Percentiles rank a stretch among this genome's conserved stretches.
Conservation (phyloP, 2,113 vertebrate genomes). For the Ceuthmochares aereus region DNA sequence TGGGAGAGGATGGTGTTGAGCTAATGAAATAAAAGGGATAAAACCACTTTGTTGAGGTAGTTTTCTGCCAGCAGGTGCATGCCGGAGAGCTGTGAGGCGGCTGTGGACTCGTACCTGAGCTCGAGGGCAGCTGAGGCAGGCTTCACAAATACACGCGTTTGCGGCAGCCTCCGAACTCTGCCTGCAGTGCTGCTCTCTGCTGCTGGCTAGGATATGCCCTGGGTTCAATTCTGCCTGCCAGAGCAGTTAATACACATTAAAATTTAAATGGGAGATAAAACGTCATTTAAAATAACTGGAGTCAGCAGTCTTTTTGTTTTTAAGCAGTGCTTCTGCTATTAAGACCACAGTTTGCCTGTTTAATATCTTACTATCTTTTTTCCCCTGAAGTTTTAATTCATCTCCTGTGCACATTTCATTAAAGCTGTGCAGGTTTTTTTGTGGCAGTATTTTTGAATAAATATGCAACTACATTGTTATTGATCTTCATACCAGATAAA, state of each 20-base stretch:
- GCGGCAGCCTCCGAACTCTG: not conserved
- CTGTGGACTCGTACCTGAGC: not conserved
- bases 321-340: not conserved
- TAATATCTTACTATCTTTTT: not conserved
- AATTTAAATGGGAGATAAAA: not conserved
- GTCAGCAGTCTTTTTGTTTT: not conserved
- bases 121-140: not conserved
- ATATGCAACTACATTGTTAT: not conserved
- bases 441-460: not conserved
- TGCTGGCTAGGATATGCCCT: not conserved
- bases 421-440: not conserved
- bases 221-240: not conserved
- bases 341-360: not conserved
- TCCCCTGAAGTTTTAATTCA: not conserved
- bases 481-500: not conserved
- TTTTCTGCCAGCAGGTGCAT: not conserved
- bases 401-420: not conserved
- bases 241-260: not conserved
- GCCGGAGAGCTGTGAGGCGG: not conserved
- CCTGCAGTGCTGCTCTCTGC: fast-evolving
- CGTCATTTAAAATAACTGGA: not conserved
- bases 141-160: not conserved
- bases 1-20: not conserved
- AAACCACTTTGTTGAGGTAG: not conserved
- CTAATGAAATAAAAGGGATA: not conserved